These are phyloP conservation scores for Chrysopa pallens DNA, from an alignment of 1,140 invertebrate species.

Conservation along the genomic window DNA sequence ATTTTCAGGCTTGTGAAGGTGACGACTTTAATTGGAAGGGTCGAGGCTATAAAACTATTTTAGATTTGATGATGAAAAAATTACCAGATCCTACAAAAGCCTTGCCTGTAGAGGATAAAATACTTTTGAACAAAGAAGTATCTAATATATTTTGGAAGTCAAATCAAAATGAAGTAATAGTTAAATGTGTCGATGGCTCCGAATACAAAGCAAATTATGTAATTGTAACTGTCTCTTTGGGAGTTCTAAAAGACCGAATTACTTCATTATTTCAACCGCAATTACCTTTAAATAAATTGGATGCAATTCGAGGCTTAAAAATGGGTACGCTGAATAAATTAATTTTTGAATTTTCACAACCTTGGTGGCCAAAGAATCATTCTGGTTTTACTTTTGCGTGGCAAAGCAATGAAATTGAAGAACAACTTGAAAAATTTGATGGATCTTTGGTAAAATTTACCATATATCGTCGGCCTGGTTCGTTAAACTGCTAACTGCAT, in stretches of 20 bases:
- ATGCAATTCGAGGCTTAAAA: conserved; percentile 39
- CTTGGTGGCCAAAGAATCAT: conserved; percentile 37
- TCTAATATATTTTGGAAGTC: conserved; percentile 25
- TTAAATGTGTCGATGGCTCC: conserved; percentile 38
- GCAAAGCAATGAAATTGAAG: conserved; percentile 24
- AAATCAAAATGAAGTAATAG: conserved; percentile 10
- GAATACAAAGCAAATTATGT: conserved; percentile 39
- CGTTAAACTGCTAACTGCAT: no score
- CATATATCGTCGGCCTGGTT: no score
- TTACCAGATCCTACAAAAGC: conserved; percentile 9
- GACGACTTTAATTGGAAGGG: conserved; percentile 38
- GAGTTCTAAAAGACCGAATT: conserved; percentile 44
- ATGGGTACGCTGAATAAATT: conserved; percentile 61
- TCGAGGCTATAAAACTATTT: conserved; percentile 34
- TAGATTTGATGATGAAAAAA: conserved; percentile 32
- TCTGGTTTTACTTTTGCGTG: conserved; percentile 32
- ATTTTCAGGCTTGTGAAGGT: conserved; percentile 39
- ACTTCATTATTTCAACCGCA: conserved; percentile 35
- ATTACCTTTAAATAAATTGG: conserved; percentile 35
- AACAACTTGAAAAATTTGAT: not conserved
- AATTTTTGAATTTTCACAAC: conserved; percentile 42
- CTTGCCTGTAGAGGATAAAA: conserved; percentile 17
- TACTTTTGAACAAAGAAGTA: conserved; percentile 28
- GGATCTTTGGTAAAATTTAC: no score
- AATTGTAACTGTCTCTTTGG: conserved; percentile 47